Evolutionary conservation across 2,113 vertebrate species (phyloP), one percentile per base, ranked within the genome.

Genomic region (Caranx ignobilis): DNA sequence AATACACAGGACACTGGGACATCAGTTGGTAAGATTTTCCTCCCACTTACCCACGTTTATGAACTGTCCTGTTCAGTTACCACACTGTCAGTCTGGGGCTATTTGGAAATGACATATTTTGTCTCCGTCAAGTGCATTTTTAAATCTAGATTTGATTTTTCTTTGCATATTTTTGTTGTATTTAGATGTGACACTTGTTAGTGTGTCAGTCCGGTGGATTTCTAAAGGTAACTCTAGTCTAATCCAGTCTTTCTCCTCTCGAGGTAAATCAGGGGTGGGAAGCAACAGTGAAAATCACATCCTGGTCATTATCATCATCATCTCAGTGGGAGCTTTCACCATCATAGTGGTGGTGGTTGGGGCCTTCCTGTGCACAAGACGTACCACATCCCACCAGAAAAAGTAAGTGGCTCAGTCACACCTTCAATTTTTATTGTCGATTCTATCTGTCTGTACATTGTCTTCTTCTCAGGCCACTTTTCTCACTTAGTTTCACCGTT

Each of bases 301-400:
- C 94, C 94, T 99, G 78, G 95, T 99, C 59, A 97, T 98, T 19
- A 95, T 98, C 48, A 96, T 99, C 92, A 99, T 99, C 15, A 96
- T 99, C 15, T 97, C 97, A 0, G 95, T 98, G 11, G 98, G 97
- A 1, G 96, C 96, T 57, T 95, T 99, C 94, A 99, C 96, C 91
- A 97, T 99, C 43, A 96, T 99, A 34, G 88, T 96, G 67, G 97
- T 99, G 56, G 97, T 99, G 72, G 95, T 99, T 19, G 95, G 98
- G 0, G 98, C 98, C 0, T 96, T 99, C 71, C 95, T 99, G 86
- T 99, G 98, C 85, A 99, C 98, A 0, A 95, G 97, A 1, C 96
- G 97, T 5, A 98, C 97, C 64, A 97, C 95, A 6, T 97, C 97
- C 57, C 97, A 99, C 93, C 98, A 99, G 92, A 99, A 98, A 64